Conservation (phyloP, 2,797 vertebrate genomes). For the Perodicticus potto region DNA sequence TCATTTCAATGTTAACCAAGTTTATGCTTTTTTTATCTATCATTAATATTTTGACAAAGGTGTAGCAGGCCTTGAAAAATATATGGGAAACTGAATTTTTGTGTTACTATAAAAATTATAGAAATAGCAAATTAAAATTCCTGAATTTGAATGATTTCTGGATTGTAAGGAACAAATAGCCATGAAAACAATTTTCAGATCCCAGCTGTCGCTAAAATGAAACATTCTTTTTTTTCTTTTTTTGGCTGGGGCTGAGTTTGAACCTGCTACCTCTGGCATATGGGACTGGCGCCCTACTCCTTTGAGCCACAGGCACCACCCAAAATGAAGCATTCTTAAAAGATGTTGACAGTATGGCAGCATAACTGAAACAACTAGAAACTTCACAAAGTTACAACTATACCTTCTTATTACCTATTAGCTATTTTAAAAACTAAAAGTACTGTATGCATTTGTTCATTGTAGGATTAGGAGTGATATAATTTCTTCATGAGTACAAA, state of each 20-base stretch:
- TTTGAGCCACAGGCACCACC: background rate
- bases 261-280: too few relatives aligned
- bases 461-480: background rate
- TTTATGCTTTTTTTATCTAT: slow-evolving; percentile 15
- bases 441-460: background rate
- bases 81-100: background rate
- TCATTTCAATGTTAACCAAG: background rate
- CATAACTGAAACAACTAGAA: slow-evolving; percentile 16
- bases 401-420: background rate
- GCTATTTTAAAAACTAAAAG: slow-evolving; percentile 8
- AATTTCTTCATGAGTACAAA: background rate
- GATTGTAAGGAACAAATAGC: slow-evolving; percentile 11
- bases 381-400: background rate
- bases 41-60: background rate
- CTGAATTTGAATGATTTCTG: slow-evolving; percentile 26
- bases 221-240: background rate
- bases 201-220: background rate
- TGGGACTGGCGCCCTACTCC: too few relatives aligned
- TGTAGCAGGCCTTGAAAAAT: background rate
- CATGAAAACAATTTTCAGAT: background rate
- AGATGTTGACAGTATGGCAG: background rate
- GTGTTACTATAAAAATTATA: background rate
- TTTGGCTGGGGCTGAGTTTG: too few relatives aligned
- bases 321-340: slow-evolving; percentile 3
- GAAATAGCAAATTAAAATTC: slow-evolving; percentile 17